Evolutionary conservation across 2,113 vertebrate genomes (phyloP).

Genomic region (Notothenia rossii): DNA sequence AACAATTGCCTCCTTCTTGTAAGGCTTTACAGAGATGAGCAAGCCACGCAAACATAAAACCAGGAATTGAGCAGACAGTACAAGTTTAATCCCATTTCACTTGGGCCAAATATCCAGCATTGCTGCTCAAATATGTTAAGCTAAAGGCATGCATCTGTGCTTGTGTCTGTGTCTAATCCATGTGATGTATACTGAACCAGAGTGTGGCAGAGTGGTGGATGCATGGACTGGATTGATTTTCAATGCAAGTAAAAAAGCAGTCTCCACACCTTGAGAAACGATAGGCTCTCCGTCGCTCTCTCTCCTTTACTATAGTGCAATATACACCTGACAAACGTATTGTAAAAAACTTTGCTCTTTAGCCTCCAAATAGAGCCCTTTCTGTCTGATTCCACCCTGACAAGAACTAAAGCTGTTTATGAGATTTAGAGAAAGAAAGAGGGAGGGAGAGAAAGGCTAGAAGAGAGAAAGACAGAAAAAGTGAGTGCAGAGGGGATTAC

Average conservation of each 20-base stretch:
- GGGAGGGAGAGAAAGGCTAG: slow-evolving; percentile 6
- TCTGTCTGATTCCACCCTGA: slow-evolving; percentile 66
- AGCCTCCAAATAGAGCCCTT: slow-evolving; percentile 50
- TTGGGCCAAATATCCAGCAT: slow-evolving; percentile 50
- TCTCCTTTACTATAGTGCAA: slow-evolving; percentile 13
- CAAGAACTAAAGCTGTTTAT: slow-evolving; percentile 79
- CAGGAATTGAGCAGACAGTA: slow-evolving; percentile 38
- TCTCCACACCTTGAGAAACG: slow-evolving; percentile 32
- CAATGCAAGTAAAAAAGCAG: slow-evolving; percentile 40
- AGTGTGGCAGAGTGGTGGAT: slow-evolving; percentile 41
- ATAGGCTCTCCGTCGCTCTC: slow-evolving; percentile 2
- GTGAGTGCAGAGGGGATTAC: slow-evolving; percentile 67
- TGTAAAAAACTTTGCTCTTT: slow-evolving; percentile 54
- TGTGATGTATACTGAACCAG: slow-evolving; percentile 60
- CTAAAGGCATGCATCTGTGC: slow-evolving; percentile 44
- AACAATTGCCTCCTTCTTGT: slow-evolving; percentile 41
- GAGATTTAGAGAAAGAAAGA: slow-evolving; percentile 64
- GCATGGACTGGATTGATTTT: slow-evolving; percentile 55
- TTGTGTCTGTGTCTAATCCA: slow-evolving; percentile 69
- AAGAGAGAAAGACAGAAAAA: slow-evolving; percentile 41
- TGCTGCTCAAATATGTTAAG: slow-evolving; percentile 67
- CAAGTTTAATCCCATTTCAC: slow-evolving; percentile 60
- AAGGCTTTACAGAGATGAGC: slow-evolving; percentile 46
- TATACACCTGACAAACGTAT: slow-evolving; percentile 40
- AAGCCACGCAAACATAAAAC: slow-evolving; percentile 21